phyloP scores from a whole-genome alignment of 2,797 vertebrate species.

The Balearica regulorum region DNA sequence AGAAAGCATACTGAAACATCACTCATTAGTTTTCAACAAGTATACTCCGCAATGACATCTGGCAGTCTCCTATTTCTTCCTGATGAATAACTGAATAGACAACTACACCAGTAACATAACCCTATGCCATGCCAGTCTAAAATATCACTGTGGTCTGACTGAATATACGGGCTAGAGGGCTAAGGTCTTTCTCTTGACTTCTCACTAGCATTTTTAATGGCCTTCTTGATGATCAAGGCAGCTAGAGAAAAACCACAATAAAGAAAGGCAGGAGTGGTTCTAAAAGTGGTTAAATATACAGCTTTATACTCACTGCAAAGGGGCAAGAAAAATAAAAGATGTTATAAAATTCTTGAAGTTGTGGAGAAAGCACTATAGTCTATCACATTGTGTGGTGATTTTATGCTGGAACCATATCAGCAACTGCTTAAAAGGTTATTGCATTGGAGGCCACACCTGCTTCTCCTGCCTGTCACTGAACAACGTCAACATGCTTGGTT shows the following conservation, averaged over 20 bases:
- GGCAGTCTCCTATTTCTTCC: neutral
- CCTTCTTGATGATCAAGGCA: neutral
- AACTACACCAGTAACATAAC: neutral
- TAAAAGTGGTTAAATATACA: neutral
- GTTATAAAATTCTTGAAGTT: neutral
- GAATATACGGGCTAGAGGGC: neutral
- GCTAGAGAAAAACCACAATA: neutral
- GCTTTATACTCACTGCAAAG: neutral
- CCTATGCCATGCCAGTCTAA: neutral
- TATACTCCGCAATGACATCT: neutral
- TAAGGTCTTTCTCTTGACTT: neutral
- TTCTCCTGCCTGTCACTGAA: fast-evolving
- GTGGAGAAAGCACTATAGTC: neutral
- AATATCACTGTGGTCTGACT: neutral
- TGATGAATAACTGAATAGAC: neutral
- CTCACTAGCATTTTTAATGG: neutral
- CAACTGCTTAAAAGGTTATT: neutral
- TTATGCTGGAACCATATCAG: neutral
- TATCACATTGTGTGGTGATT: neutral
- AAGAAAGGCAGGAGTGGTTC: neutral
- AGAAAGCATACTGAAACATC: neutral
- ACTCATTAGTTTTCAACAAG: neutral
- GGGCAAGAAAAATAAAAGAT: neutral
- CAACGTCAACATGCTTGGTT: neutral
- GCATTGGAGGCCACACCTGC: neutral